Percentiles rank a stretch among this genome's conserved stretches.
These are phyloP conservation scores for Cataglyphis albicans DNA, from an alignment of 2,888 invertebrate genomes.

Conservation along the genomic window DNA sequence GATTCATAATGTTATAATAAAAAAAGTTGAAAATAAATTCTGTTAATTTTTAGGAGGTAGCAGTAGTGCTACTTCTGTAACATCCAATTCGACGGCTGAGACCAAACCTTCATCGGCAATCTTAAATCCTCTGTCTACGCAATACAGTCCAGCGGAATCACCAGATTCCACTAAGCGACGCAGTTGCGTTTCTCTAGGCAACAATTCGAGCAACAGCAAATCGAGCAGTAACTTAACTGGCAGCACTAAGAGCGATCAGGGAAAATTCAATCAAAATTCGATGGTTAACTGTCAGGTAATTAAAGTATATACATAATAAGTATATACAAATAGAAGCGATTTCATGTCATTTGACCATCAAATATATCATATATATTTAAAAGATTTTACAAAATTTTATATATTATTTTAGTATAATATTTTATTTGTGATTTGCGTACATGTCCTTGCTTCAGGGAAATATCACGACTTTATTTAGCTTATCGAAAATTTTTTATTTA, in stretches of 20 bases:
- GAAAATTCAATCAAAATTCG: constrained; percentile 85
- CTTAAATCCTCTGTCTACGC: constrained; percentile 86
- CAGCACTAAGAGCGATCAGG: constrained; percentile 88
- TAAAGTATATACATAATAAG: constrained; percentile 68
- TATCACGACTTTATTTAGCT: not conserved
- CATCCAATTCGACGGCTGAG: constrained; percentile 88
- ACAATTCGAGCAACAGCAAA: constrained; percentile 92
- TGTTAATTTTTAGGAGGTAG: constrained; percentile 81
- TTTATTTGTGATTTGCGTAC: not conserved
- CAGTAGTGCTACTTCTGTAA: constrained; percentile 85
- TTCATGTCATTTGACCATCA: constrained; percentile 3
- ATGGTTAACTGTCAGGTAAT: constrained; percentile 83
- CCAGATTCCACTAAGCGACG: constrained; percentile 87
- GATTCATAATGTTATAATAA: not conserved
- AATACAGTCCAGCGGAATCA: constrained; percentile 86
- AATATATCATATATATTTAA: not conserved
- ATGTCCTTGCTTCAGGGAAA: not conserved
- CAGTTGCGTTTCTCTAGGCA: constrained; percentile 88
- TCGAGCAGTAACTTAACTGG: constrained; percentile 93
- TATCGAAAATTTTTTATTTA: constrained; percentile 12
- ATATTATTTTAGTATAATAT: not conserved
- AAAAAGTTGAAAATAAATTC: not conserved
- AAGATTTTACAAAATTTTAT: not conserved
- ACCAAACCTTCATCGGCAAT: constrained; percentile 89
- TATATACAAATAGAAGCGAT: not conserved